Percentiles rank a stretch among this genome's conserved stretches.
These are phyloP conservation scores for Spheniscus humboldti DNA, from an alignment of 2,797 vertebrate genomes.

Conservation along the genomic window DNA sequence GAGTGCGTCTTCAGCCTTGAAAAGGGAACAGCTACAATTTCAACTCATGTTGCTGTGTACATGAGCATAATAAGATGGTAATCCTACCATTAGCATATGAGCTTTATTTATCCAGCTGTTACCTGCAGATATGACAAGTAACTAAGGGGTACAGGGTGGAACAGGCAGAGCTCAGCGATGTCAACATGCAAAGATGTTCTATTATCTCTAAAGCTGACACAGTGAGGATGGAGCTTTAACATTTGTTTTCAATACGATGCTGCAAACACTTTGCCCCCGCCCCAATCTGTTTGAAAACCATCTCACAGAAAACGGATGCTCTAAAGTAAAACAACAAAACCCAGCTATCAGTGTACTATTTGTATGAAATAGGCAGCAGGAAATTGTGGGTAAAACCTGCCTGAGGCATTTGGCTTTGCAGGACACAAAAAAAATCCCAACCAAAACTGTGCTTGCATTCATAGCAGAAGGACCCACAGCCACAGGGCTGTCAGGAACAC, in stretches of 20 bases:
- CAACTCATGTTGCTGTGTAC: background rate
- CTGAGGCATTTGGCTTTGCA: background rate
- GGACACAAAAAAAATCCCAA: background rate
- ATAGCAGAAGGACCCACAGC: background rate
- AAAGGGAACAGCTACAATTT: background rate
- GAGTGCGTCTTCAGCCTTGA: background rate
- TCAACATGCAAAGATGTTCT: background rate
- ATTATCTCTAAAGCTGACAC: background rate
- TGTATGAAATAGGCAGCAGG: background rate
- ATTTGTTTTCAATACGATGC: background rate
- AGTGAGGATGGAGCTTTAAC: background rate
- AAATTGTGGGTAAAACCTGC: background rate
- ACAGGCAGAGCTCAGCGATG: background rate
- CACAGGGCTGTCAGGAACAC: background rate
- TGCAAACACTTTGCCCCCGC: background rate
- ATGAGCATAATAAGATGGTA: background rate
- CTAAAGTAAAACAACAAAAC: background rate
- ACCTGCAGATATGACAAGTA: background rate
- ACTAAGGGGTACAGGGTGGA: background rate
- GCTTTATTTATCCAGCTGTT: conserved; percentile 7
- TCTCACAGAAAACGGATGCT: background rate
- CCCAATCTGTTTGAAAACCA: background rate
- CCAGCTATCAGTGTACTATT: background rate
- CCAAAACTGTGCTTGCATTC: background rate
- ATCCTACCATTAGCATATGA: background rate